Evolutionary conservation across 2,888 invertebrate species (phyloP), one percentile per base, ranked within the genome.

Genomic region (Yponomeuta sedellus): DNA sequence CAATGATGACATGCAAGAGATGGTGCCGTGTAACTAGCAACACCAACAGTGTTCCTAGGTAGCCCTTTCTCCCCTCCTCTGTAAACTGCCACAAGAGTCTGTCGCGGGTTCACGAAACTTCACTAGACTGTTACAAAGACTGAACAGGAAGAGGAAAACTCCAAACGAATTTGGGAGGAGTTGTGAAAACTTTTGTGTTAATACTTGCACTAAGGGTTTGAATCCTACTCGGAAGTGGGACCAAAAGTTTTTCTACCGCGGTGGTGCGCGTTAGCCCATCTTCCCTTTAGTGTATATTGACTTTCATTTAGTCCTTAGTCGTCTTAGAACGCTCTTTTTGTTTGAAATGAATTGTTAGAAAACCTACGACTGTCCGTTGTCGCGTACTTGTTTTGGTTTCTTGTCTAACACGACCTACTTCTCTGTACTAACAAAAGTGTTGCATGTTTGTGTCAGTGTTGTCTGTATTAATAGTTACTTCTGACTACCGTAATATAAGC

Each of bases 141-240:
- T 85, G 78, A 80, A 74, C 77, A 79, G 82, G 76, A 77, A 79
- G 56, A 52, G 65, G 76, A 77, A 77, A 77, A 76, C 78, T 80
- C 79, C 77, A 75, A 77, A 80, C 77, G 76, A 72, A 73, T 75
- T 78, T 77, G 64, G 57, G 75, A 77, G 77, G 79, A 79, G 69
- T 67, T 75, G 74, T 80, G 75, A 79, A 77, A 80, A 67, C 1
- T 58, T 64, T 64, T 67, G 67, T 67, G 65, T 67, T 65, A 56
- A 66, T 22, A 65, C 40, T 59, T 16, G 56, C 64, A 10, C n/a
- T 28, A 69, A 12, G 10, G 58, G 12, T 58, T 56, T 16, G 65
- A 88, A 86, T 77, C 70, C 87, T 87, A 88, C 87, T 83, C 85
- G 69, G 66, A 85, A 87, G 85, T 86, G 88, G 86, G 69, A 66